Conservation (phyloP, 2,113 vertebrate species). For the Electrona antarctica region DNA sequence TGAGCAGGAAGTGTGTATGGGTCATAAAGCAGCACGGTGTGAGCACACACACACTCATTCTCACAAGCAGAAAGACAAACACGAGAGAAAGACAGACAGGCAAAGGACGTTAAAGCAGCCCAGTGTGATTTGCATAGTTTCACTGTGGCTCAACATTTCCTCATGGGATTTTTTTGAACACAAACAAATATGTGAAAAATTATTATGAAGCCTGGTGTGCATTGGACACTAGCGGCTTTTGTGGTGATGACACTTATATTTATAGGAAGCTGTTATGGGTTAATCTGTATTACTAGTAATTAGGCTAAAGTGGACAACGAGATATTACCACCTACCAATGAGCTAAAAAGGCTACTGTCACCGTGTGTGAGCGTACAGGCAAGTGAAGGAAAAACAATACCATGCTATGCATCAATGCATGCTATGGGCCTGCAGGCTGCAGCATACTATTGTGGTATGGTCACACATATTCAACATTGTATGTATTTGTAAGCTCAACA, state of each 20-base stretch:
- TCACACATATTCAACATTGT: too few relatives aligned
- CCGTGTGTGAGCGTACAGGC: constrained; percentile 18
- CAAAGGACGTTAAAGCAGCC: constrained; percentile 36
- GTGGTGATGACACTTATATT: constrained; percentile 10
- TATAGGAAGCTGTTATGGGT: constrained; percentile 30
- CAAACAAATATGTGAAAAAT: constrained; percentile 13
- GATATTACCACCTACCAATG: constrained; percentile 32
- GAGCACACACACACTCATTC: constrained; percentile 38
- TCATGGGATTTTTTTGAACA: not conserved
- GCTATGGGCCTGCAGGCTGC: too few relatives aligned
- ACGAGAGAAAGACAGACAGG: constrained; percentile 28
- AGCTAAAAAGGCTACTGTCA: constrained; percentile 30
- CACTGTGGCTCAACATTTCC: constrained; percentile 32
- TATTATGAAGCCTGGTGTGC: constrained; percentile 22
- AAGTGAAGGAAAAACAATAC: not conserved
- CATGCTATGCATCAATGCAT: too few relatives aligned
- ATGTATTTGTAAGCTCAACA: too few relatives aligned
- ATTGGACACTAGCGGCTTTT: constrained; percentile 23
- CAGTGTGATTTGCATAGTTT: constrained; percentile 27
- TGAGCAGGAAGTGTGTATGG: constrained; percentile 67
- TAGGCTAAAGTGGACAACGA: constrained; percentile 3
- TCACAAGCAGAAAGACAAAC: constrained; percentile 16
- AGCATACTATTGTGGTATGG: too few relatives aligned
- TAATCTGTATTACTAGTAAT: constrained; percentile 35
- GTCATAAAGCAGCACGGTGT: constrained; percentile 48